Conservation (phyloP, 2,797 vertebrate genomes). For the Distichodus sexfasciatus region DNA sequence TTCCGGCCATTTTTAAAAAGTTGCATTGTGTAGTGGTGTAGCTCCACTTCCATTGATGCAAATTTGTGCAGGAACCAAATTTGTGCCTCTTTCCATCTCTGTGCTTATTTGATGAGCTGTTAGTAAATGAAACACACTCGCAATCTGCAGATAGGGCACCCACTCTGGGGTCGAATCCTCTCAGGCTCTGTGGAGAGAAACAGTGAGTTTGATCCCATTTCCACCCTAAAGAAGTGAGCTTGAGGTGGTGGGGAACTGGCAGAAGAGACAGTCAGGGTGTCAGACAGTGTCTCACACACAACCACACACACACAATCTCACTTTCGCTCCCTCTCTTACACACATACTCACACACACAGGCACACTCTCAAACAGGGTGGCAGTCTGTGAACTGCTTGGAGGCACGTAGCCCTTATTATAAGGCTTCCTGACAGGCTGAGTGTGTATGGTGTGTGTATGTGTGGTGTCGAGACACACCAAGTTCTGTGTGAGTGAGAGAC, state of each 20-base stretch:
- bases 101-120: too few relatives aligned
- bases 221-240: neutral
- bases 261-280: neutral
- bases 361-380: neutral
- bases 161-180: too few relatives aligned
- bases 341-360: neutral
- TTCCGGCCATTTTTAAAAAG: too few relatives aligned
- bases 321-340: too few relatives aligned
- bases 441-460: neutral
- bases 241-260: neutral
- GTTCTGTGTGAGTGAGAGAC: neutral
- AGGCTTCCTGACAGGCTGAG: conserved; percentile 6
- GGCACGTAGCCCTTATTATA: conserved; percentile 22
- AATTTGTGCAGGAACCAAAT: too few relatives aligned
- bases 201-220: neutral
- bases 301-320: neutral
- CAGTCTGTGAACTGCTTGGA: neutral
- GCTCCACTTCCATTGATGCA: too few relatives aligned
- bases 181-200: too few relatives aligned
- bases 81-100: too few relatives aligned
- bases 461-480: neutral
- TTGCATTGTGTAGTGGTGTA: too few relatives aligned
- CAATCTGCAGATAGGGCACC: neutral
- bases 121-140: too few relatives aligned
- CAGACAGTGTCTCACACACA: neutral